These are phyloP conservation scores for Peromyscus leucopus DNA, from an alignment of 2,113 vertebrate genomes.

Conservation along the genomic window DNA sequence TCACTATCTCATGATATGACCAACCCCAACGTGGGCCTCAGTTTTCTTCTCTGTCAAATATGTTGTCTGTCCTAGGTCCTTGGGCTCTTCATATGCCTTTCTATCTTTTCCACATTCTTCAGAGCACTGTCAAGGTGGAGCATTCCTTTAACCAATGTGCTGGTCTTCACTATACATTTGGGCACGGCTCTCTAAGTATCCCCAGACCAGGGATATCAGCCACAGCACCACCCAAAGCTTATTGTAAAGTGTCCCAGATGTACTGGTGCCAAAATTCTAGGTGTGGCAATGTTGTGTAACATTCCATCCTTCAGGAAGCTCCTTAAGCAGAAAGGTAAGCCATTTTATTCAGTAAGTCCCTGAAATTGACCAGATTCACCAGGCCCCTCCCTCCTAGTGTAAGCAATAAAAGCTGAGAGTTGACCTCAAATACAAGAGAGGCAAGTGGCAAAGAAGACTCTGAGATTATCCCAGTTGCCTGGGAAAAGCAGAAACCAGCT, in stretches of 20 bases:
- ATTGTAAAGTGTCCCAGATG: background rate
- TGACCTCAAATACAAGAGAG: background rate
- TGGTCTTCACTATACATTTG: background rate
- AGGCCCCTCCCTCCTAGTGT: background rate
- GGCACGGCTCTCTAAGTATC: background rate
- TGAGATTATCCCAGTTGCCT: background rate
- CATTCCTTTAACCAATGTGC: background rate
- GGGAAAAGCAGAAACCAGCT: background rate
- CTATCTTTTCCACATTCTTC: background rate
- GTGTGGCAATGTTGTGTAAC: background rate
- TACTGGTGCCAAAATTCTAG: background rate
- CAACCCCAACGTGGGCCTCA: background rate
- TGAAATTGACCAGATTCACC: background rate
- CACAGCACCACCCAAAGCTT: background rate
- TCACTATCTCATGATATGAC: background rate
- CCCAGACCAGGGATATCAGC: background rate
- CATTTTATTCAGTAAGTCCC: background rate
- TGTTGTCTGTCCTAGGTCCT: background rate
- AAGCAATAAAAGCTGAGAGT: background rate
- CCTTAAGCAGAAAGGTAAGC: background rate
- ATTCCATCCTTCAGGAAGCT: background rate
- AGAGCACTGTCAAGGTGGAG: background rate
- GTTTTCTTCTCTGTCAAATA: slow-evolving; percentile 15
- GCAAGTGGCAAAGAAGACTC: background rate
- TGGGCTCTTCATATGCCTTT: background rate